Evolutionary conservation across 2,888 invertebrate species (phyloP).

Genomic region (Erpobdella octoculata): DNA sequence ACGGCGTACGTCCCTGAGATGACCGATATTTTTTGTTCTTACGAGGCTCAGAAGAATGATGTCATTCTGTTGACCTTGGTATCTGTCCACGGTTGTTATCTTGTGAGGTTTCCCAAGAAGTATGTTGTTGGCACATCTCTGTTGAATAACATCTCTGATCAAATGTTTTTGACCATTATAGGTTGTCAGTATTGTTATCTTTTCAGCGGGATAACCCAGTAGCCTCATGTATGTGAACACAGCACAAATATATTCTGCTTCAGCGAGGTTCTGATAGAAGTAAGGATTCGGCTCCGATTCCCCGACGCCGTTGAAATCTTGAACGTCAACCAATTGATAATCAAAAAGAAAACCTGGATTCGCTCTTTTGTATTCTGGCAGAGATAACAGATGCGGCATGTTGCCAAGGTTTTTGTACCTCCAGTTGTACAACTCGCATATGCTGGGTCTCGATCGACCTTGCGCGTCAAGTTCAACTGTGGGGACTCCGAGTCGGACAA

Average conservation of each 20-base stretch:
- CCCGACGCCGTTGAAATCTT: slow-evolving; percentile 89
- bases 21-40: slow-evolving; percentile 91
- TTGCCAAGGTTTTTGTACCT: slow-evolving; percentile 90
- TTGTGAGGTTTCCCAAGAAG: slow-evolving; percentile 67
- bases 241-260: slow-evolving; percentile 82
- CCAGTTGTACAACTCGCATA: slow-evolving; percentile 91
- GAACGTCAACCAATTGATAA: slow-evolving; percentile 90
- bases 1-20: slow-evolving; percentile 82
- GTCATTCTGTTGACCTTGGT: slow-evolving; percentile 99
- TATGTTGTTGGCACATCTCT: slow-evolving; percentile 83
- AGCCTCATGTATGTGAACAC: slow-evolving; percentile 97
- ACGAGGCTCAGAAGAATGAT: slow-evolving; percentile 91
- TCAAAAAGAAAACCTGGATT: slow-evolving; percentile 88
- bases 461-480: slow-evolving; percentile 95
- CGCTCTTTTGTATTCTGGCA: slow-evolving; percentile 75
- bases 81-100: slow-evolving; percentile 86
- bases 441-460: slow-evolving; percentile 67
- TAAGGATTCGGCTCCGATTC: slow-evolving; percentile 96
- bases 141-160: slow-evolving; percentile 84
- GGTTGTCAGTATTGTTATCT: slow-evolving; percentile 92
- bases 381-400: slow-evolving; percentile 74
- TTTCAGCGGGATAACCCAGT: slow-evolving; percentile 88
- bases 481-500: slow-evolving; percentile 90
- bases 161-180: slow-evolving; percentile 98
- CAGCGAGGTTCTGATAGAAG: slow-evolving; percentile 79